Evolutionary conservation across 2,113 vertebrate species (phyloP), one percentile per base, ranked within the genome.

Genomic region (Zosterops borbonicus): DNA sequence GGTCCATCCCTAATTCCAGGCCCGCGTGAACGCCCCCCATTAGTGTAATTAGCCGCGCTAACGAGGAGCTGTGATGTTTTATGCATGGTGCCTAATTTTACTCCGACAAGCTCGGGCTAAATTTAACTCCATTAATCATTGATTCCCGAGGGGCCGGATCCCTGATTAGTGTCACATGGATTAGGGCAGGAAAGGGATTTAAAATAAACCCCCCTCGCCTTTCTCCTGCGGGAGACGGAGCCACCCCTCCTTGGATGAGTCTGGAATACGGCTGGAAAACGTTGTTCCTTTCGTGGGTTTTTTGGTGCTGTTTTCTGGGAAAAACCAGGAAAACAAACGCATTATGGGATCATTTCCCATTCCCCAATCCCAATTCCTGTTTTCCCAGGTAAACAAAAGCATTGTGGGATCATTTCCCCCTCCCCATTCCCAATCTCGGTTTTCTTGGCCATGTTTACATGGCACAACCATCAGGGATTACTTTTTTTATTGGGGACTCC

Each of bases 111-210:
- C 97, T 97, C 90, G 83, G 94, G 97, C 97, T 98, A 98, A 97
- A 97, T 98, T 98, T 98, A 98, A 97, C 98, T 95, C 94, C 91
- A 97, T 97, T 98, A 98, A 98, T 98, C 98, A 98, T 47, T 87
- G 94, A 96, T 96, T 98, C 97, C 96, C 93, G 14, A 88, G 95
- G 96, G 97, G 90, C 87, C 25, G 89, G 89, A 91, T 94, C 97
- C 96, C 95, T 98, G 98, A 98, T 98, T 98, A 95, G 97, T 62
- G 94, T 97, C 98, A 98, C 97, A 85, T 81, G 89, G 67, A 96
- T 97, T 88, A 81, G 90, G 94, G 23, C 75, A 91, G 89, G 87
- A 78, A 65, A 77, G 80, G 95, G 91, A 74, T 64, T 75, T 65
- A 63, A 56, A 81, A 70, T 47, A 78, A 92, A 42, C 6, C 35